Evolutionary conservation across 2,888 invertebrate genomes (phyloP).

Genomic region (Uropetala carovei): DNA sequence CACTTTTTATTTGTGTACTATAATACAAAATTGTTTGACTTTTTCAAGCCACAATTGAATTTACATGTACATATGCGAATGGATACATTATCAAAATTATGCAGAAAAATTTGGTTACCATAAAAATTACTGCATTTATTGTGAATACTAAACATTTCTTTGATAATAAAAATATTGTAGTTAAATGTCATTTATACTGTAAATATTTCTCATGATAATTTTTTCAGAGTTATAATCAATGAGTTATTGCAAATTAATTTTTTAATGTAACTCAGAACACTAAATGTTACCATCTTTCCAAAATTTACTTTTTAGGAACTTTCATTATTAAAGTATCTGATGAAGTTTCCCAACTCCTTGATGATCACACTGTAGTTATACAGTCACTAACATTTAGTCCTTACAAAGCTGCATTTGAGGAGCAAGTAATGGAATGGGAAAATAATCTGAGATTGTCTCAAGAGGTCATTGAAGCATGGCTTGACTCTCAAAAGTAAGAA

Average conservation of each 20-base stretch:
- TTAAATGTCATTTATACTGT: no score
- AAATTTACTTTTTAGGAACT: constrained; percentile 77
- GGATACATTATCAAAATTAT: no score
- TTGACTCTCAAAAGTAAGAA: constrained; percentile 84
- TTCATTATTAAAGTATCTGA: constrained; percentile 86
- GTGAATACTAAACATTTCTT: no score
- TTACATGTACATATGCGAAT: no score
- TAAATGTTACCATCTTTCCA: neutral
- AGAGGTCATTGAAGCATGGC: constrained; percentile 82
- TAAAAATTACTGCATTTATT: no score
- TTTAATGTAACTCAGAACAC: neutral
- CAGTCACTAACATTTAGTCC: constrained; percentile 88
- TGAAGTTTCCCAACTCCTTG: constrained; percentile 84
- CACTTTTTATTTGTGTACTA: neutral
- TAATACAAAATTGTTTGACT: no score
- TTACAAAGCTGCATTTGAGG: constrained; percentile 86
- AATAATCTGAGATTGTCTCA: constrained; percentile 81
- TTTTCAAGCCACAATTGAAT: no score
- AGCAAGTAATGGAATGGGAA: constrained; percentile 86
- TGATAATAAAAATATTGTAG: no score
- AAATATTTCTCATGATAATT: no score
- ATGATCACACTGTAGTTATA: constrained; percentile 85
- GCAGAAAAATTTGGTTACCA: no score
- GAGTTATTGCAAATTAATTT: neutral
- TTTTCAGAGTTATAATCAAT: no score